Evolutionary conservation across 2,113 vertebrate species (phyloP), one percentile per base, ranked within the genome.

Genomic region (Eupsittula cactorum): DNA sequence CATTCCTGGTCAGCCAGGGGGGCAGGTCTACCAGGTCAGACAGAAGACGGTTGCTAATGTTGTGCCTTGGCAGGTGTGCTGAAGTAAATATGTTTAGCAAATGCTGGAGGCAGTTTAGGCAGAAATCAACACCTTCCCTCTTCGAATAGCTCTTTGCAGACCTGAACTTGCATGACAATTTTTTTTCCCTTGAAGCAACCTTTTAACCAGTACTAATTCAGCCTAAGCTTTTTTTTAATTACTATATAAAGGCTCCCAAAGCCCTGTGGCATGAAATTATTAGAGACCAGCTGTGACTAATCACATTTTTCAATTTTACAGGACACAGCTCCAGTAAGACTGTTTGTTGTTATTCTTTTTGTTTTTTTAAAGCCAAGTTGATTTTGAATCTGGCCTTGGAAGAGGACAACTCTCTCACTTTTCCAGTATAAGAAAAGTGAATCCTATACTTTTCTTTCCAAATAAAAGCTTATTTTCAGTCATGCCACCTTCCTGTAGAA

Each of bases 151-250:
- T 37, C 21, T 77, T 42, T 46, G 42, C 59, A 90, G 69, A 11
- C 86, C 31, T 31, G 47, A 64, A n/a, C 29, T 27, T 53, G 44
- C 69, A 77, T 63, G 67, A 47, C 7, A 33, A 16, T n/a, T 55
- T 20, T 23, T 47, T 37, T 52, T 27, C 8, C 52, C 69, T 57
- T n/a, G 23, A 62, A 90, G 31, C 24, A 59, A 28, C 69, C 39
- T 86, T 50, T 91, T 89, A 90, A 83, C 82, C 60, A 14, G 39
- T 13, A 73, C 82, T 92, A 81, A 93, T 90, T 84, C 64, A 69
- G 39, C 35, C 78, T 60, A 73, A 93, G 33, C 28, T 81, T 49
- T 46, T 46, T 73, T 50, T 65, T 81, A 83, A 96, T 92, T 33
- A 33, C 59, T 44, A 39, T 47, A 80, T 79, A 87, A 93, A 69